Percentiles rank a stretch among this genome's conserved stretches.
Conservation (phyloP, 2,113 vertebrate genomes). For the Fukomys damarensis region DNA sequence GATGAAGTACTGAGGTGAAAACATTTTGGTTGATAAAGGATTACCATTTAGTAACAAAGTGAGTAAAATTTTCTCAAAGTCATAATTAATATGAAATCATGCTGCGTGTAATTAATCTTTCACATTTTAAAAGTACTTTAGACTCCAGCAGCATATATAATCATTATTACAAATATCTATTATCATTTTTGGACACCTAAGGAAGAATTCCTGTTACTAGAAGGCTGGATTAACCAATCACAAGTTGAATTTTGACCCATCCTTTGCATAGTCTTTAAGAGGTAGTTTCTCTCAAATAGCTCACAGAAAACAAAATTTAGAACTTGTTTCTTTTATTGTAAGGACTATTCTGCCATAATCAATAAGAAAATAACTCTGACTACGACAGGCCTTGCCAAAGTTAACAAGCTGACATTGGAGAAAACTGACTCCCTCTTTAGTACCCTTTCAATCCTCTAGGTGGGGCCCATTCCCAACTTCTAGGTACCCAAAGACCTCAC, state of each 20-base stretch:
- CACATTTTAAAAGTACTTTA: conserved; percentile 48
- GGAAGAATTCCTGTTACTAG: conserved; percentile 27
- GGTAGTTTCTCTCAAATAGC: not conserved
- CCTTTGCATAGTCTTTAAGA: conserved; percentile 11
- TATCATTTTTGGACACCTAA: conserved; percentile 29
- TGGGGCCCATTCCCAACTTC: conserved; percentile 14
- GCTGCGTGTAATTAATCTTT: conserved; percentile 39
- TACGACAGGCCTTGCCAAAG: conserved; percentile 3
- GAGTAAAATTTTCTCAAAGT: conserved; percentile 51
- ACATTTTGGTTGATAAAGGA: not conserved
- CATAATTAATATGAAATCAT: conserved; percentile 46
- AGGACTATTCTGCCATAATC: not conserved
- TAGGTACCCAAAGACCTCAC: not conserved
- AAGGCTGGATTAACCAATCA: conserved; percentile 18
- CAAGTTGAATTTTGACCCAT: conserved; percentile 5
- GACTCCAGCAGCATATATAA: not conserved
- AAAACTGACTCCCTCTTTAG: conserved; percentile 28
- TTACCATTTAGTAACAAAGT: conserved; percentile 17
- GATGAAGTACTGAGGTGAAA: not conserved
- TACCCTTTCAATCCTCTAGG: conserved; percentile 23
- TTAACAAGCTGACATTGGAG: not conserved
- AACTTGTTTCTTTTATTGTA: not conserved
- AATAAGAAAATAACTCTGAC: conserved; percentile 49
- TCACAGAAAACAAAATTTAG: conserved; percentile 12
- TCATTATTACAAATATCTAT: not conserved